Conservation (phyloP, 2,888 invertebrate genomes). For the Erebia ligea region DNA sequence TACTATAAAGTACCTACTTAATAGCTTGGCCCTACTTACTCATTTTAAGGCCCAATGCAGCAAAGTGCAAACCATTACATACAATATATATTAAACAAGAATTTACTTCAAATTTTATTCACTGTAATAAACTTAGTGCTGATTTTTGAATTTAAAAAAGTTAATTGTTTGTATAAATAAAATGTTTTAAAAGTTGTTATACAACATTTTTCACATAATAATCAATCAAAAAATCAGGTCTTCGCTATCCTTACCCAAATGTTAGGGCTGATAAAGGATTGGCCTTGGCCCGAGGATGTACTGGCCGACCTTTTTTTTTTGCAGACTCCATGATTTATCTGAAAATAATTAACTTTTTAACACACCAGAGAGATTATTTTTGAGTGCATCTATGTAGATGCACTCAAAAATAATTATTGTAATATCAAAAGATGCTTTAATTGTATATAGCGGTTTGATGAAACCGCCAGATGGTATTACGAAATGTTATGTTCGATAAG, state of each 20-base stretch:
- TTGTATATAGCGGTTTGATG: neutral
- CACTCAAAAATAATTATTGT: neutral
- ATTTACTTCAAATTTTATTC: no score
- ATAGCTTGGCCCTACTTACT: no score
- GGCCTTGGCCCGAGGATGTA: slow-evolving; percentile 86
- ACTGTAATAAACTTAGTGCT: no score
- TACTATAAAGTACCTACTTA: no score
- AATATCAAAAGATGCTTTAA: neutral
- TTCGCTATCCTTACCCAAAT: slow-evolving; percentile 84
- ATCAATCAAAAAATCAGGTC: slow-evolving; percentile 6
- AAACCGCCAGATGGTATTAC: neutral
- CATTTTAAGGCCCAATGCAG: no score
- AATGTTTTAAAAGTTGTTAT: neutral
- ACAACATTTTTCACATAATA: no score
- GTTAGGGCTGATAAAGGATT: slow-evolving; percentile 87
- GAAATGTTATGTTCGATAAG: neutral
- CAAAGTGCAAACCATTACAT: no score
- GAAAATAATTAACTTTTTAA: neutral
- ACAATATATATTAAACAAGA: no score
- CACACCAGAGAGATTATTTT: neutral
- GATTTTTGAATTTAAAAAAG: neutral
- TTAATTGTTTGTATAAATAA: neutral
- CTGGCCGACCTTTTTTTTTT: slow-evolving; percentile 79
- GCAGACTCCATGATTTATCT: slow-evolving; percentile 74
- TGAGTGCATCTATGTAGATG: no score